Percentiles rank a stretch among this genome's conserved stretches.
These are phyloP conservation scores for Phenganax subtilis DNA, from an alignment of 92 coral and sea anemone genomes.

Conservation along the genomic window DNA sequence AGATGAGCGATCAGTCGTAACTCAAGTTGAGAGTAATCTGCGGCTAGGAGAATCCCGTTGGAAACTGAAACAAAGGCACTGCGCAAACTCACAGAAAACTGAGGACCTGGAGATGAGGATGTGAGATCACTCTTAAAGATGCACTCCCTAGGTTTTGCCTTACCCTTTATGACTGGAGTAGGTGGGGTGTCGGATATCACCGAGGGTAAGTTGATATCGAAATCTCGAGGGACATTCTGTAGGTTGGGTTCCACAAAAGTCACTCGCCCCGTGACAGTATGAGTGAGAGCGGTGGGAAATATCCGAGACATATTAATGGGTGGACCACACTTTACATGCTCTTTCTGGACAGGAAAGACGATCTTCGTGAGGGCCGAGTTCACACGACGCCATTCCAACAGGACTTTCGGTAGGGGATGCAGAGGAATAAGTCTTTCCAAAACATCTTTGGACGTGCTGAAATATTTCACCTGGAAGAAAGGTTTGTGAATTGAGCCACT, in stretches of 20 bases:
- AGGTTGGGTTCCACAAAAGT: slow-evolving; percentile 91
- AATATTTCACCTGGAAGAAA: slow-evolving; percentile 45
- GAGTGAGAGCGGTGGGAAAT: slow-evolving; percentile 68
- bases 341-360: slow-evolving; percentile 84
- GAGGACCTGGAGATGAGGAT: slow-evolving; percentile 44
- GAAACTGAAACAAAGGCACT: slow-evolving; percentile 82
- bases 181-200: slow-evolving; percentile 81
- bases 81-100: slow-evolving; percentile 91
- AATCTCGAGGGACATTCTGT: slow-evolving; percentile 91
- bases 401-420: slow-evolving; percentile 78
- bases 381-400: slow-evolving; percentile 92
- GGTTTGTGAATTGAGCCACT: too few relatives aligned
- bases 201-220: slow-evolving; percentile 78
- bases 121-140: slow-evolving; percentile 30
- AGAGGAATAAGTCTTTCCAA: slow-evolving; percentile 70
- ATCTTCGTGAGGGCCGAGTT: slow-evolving; percentile 89
- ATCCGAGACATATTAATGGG: slow-evolving; percentile 76
- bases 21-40: slow-evolving; percentile 98
- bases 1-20: slow-evolving; percentile 95
- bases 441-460: slow-evolving; percentile 92
- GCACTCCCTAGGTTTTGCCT: slow-evolving; percentile 31
- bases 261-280: slow-evolving; percentile 95
- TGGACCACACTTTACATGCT: slow-evolving; percentile 49
- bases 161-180: slow-evolving; percentile 43
- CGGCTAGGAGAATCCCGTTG: slow-evolving; percentile 77